Evolutionary conservation across 2,113 vertebrate genomes (phyloP), one percentile per base, ranked within the genome.

Genomic region (Protobothrops flavoviridis): DNA sequence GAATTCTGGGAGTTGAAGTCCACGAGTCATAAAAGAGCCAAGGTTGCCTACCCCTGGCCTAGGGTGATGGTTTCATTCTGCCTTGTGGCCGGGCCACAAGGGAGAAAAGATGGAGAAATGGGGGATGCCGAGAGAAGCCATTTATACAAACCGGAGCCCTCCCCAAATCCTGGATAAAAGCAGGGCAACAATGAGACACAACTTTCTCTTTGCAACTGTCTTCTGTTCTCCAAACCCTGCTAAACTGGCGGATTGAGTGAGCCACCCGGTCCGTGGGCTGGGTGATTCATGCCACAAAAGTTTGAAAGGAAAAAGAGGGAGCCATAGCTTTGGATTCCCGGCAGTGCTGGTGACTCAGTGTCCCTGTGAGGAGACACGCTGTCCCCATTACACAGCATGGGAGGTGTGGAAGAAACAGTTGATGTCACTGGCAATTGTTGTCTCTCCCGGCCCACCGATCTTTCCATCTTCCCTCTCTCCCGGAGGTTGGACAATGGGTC

Each of bases 261-360:
- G n/a, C 15, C 4, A 59, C 39, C 55, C 5, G 3, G 87, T 59
- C 2, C 0, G 93, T 91, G 95, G 94, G 95, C 94, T 61, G 95
- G n/a, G 92, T 94, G 64, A 90, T 86, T 93, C 94, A 92, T 89
- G 88, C 13, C 20, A 5, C 45, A 87, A 97, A 97, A 97, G 96
- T 96, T 95, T 94, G 87, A 95, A 96, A 96, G 95, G 96, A 94
- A 91, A 93, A 92, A 11, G 92, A 69, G 93, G 91, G 50, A 50
- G 53, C 88, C 69, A 26, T 56, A 92, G 0, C 93, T 8, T 33
- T 55, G 56, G 90, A 13, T 90, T 90, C 2, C 91, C 1, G 86
- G 20, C 0, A 74, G 20, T 3, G 0, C 8, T 33, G 11, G 95
- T 97, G 97, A 97, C 86, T 96, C 96, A 96, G 93, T 90, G 2